Evolutionary conservation across 2,113 vertebrate species (phyloP).

Genomic region (Xenus cinereus): DNA sequence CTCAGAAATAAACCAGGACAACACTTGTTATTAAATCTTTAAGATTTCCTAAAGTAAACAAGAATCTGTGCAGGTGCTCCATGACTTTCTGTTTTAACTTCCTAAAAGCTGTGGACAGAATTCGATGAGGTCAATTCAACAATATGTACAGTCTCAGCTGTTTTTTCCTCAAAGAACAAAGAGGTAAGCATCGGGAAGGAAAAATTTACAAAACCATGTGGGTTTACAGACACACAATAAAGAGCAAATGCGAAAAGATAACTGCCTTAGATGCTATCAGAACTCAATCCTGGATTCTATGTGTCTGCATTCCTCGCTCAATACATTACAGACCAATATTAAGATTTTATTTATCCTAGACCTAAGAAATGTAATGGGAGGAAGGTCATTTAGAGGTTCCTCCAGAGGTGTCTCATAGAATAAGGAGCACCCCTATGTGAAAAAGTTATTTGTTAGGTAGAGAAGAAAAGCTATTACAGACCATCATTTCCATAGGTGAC

Average conservation of each 20-base stretch:
- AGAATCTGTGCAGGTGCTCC: constrained; percentile 16
- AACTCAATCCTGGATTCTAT: background rate
- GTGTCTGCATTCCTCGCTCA: background rate
- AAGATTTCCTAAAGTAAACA: constrained; percentile 9
- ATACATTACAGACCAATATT: background rate
- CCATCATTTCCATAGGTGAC: background rate
- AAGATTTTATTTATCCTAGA: background rate
- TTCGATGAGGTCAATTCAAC: constrained; percentile 26
- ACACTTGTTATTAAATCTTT: constrained; percentile 1
- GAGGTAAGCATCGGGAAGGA: background rate
- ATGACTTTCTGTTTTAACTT: background rate
- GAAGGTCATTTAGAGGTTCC: background rate
- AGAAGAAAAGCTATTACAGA: background rate
- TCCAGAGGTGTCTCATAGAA: background rate
- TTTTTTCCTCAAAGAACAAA: background rate
- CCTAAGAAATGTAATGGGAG: background rate
- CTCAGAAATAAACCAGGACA: constrained; percentile 15
- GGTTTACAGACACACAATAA: background rate
- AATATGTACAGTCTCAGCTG: background rate
- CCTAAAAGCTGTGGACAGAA: background rate
- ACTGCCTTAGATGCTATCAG: background rate
- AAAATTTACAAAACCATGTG: background rate
- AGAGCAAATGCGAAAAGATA: constrained; percentile 22
- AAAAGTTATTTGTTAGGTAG: background rate
- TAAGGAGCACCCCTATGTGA: background rate